phyloP scores from a whole-genome alignment of 2,888 invertebrate genomes.

The Phaonia tiefii region DNA sequence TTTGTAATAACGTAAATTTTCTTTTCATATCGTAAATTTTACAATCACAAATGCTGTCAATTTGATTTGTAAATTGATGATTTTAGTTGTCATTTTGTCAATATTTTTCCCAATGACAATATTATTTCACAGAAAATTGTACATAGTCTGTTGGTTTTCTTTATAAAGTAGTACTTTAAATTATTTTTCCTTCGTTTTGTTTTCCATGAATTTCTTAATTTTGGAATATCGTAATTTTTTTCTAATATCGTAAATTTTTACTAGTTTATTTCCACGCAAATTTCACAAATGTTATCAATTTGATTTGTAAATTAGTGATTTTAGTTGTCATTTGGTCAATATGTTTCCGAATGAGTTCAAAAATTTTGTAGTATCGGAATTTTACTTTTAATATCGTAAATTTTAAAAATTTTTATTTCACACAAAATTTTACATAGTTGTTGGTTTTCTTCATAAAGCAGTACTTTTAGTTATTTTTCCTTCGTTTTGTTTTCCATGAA shows the following conservation, averaged over 20 bases:
- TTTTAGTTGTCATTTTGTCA: too few species aligned
- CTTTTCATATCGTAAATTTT: neutral
- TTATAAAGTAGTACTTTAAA: too few species aligned
- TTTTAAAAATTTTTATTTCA: neutral
- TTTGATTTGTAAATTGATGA: neutral
- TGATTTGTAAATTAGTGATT: too few species aligned
- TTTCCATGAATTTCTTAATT: neutral
- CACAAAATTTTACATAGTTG: too few species aligned
- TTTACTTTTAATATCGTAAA: neutral
- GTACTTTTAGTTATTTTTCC: neutral
- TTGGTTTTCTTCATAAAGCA: too few species aligned
- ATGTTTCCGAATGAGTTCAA: too few species aligned
- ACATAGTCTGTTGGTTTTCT: too few species aligned
- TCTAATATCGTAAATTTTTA: neutral
- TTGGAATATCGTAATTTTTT: conserved; percentile 1
- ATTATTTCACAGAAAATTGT: neutral
- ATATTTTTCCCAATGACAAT: neutral
- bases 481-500: neutral
- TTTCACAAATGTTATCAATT: too few species aligned
- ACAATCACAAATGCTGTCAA: too few species aligned
- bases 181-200: neutral
- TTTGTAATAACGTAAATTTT: neutral
- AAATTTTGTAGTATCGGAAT: neutral
- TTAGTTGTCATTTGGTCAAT: too few species aligned
- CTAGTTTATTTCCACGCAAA: neutral